Percentiles rank a stretch among this genome's conserved stretches.
phyloP scores from a whole-genome alignment of 2,888 invertebrate genomes.

The Diarsia brunnea region DNA sequence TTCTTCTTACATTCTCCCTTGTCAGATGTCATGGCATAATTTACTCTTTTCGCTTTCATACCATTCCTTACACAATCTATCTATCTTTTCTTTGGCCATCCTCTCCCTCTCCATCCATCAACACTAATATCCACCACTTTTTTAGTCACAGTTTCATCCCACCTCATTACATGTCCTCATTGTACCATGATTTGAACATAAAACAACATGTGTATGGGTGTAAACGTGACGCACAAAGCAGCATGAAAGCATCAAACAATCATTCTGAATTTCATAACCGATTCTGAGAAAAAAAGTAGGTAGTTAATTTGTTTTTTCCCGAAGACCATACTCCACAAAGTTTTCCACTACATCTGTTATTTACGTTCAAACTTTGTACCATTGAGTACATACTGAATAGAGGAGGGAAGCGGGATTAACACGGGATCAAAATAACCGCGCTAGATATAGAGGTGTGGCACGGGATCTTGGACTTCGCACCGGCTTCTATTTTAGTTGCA shows the following conservation, averaged over 20 bases:
- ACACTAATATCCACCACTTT: too few species aligned
- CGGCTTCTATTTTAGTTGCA: slow-evolving; percentile 58
- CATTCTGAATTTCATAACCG: background rate
- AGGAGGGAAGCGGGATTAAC: slow-evolving; percentile 29
- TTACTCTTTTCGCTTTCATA: too few species aligned
- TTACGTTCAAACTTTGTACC: slow-evolving; percentile 44
- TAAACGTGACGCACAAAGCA: background rate
- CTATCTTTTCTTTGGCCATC: too few species aligned
- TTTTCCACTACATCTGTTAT: slow-evolving; percentile 32
- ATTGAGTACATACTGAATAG: slow-evolving; percentile 37
- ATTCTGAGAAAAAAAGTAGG: background rate
- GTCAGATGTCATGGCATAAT: too few species aligned
- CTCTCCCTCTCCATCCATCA: too few species aligned
- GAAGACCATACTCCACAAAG: background rate
- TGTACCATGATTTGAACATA: background rate
- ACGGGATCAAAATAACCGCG: slow-evolving; percentile 59
- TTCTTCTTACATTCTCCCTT: too few species aligned
- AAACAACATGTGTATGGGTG: background rate
- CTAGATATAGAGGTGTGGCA: slow-evolving; percentile 63
- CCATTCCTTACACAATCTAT: too few species aligned
- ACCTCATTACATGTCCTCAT: too few species aligned
- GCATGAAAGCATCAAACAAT: background rate
- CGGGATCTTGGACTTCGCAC: slow-evolving; percentile 60
- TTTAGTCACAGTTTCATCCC: too few species aligned
- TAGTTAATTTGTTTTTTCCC: background rate